Base-by-base conservation (phyloP, 2,797 vertebrate genomes). In the Tinamus major region DNA sequence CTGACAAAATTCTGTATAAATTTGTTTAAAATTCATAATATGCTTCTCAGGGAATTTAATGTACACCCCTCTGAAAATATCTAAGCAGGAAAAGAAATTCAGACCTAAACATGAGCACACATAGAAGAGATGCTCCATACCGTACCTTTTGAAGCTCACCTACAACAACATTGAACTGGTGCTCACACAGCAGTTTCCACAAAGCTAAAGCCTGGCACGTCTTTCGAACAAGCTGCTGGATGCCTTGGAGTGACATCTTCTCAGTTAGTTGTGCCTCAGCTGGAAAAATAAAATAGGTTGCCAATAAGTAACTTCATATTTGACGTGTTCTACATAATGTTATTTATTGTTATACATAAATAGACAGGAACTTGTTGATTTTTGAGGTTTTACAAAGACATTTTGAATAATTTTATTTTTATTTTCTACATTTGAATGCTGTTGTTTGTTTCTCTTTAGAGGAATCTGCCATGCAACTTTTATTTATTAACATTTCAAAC, bases 101-200 rank as follows among this genome's bases (percentile, higher is more conserved):
- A 59, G 24, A 15, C n/a, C 35, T 42, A 61, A 79, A 59, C 24
- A 72, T 1, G 55, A 59, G 75, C 4, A 49, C 74, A 63, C 61
- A 18, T 59, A 62, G 67, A 61, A 20, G 1, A 1, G 15, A 19
- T 35, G 31, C 68, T 67, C 62, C 21, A 46, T 27, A 41, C 19
- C 81, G 15, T 97, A 99, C 99, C 99, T 99, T 99, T 76, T 99
- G 99, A 95, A 99, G 98, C 86, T 99, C 99, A 39, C 98, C 98
- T 65, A 99, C 98, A 95, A 99, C 98, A 96, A 98, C 97, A 96
- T 98, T 98, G 96, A 99, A 99, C 44, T 99, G 99, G 94, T 99
- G 99, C 87, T 99, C 99, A 94, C 99, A 99, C 10, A 99, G 98
- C 70, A 99, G 98, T 88, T 99, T 99, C 99, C 99, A 99, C 24